Evolutionary conservation across 2,113 vertebrate genomes (phyloP), one percentile per base, ranked within the genome.

Genomic region (Microcebus ravelobensis): DNA sequence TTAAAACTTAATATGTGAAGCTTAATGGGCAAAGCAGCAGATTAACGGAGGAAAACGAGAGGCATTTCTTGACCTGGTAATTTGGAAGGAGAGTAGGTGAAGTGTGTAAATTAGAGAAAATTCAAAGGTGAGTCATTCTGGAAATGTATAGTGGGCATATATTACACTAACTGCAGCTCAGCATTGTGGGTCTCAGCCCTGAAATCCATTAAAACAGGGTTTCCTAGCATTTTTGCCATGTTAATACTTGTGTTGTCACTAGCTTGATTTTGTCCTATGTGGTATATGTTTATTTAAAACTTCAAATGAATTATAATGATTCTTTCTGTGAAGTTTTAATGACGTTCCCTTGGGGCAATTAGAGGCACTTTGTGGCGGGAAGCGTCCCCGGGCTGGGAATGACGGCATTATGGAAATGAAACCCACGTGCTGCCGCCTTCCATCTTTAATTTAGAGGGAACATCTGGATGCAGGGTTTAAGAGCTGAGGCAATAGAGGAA

Each of bases 41-140:
- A 97, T 96, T 97, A 98, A 97, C 5, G 3, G 87, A 79, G 86
- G 61, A 92, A 98, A 96, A 95, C 50, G 91, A 97, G 96, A 96
- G 87, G 84, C 45, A 92, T 93, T 98, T 97, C 95, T 97, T 97
- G 97, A 98, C 97, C 95, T 94, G 39, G 83, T 77, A 97, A 70
- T 93, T 57, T 96, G 93, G 92, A 98, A 97, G 89, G 94, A 96
- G 95, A 97, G 97, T 93, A 97, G 95, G 82, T 93, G 94, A 97
- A 98, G 97, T 96, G 92, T 97, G 96, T 97, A 96, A 98, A 70
- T 87, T 96, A 95, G 81, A 97, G 95, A 95, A 94, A 92, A 98
- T 87, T 86, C 97, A 55, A 87, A 97, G 97, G 97, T 93, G 91
- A 96, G 94, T 97, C 91, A 91, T 97, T 98, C 97, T 97, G 96